These are phyloP conservation scores for Xestia c-nigrum DNA, from an alignment of 2,888 invertebrate species.

Conservation along the genomic window DNA sequence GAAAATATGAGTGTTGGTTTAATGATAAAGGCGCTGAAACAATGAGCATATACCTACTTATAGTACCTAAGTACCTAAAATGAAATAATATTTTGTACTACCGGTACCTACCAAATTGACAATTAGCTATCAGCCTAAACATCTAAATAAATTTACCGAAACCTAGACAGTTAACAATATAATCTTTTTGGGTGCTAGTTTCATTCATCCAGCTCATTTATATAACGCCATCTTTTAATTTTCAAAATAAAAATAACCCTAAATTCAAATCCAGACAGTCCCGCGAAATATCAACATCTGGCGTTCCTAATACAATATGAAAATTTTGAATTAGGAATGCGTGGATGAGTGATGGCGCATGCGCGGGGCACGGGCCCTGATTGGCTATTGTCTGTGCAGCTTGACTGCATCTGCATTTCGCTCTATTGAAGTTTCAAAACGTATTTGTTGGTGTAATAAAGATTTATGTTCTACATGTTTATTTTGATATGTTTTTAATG, in stretches of 20 bases:
- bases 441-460: conserved; percentile 54
- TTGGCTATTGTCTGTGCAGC: conserved; percentile 86
- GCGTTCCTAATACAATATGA: conserved; percentile 59
- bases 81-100: too few species aligned
- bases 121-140: background rate
- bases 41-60: too few species aligned
- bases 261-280: conserved; percentile 31
- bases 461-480: conserved; percentile 52
- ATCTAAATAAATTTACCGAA: background rate
- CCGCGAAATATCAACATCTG: conserved; percentile 58
- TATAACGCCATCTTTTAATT: background rate
- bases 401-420: conserved; percentile 77
- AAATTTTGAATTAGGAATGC: conserved; percentile 75
- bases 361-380: conserved; percentile 76
- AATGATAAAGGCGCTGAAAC: too few species aligned
- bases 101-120: too few species aligned
- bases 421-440: conserved; percentile 41
- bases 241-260: background rate
- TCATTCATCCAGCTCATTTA: background rate
- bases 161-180: background rate
- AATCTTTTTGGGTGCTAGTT: too few species aligned
- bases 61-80: too few species aligned
- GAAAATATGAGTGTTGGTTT: too few species aligned
- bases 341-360: conserved; percentile 79
- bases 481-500: conserved; percentile 52